Conservation (phyloP, 2,797 vertebrate genomes). For the Crenichthys baileyi region DNA sequence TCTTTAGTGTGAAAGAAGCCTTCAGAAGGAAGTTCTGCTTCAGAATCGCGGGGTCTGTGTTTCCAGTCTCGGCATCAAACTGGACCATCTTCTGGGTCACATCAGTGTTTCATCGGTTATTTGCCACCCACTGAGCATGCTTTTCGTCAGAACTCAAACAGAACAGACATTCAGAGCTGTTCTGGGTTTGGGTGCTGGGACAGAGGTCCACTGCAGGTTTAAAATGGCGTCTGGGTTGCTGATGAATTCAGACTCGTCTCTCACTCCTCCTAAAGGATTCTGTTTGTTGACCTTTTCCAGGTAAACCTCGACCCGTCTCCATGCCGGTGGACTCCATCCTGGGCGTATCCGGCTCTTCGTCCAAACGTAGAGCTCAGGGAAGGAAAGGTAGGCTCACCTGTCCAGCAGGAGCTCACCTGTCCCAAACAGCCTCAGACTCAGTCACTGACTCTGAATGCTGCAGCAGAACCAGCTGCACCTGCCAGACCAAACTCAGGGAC, state of each 20-base stretch:
- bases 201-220: too few relatives aligned
- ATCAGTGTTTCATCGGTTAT: too few relatives aligned
- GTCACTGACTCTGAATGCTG: too few relatives aligned
- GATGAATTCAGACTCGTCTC: too few relatives aligned
- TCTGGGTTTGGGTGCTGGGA: not conserved
- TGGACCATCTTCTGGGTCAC: not conserved
- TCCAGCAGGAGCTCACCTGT: not conserved
- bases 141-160: not conserved
- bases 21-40: too few relatives aligned
- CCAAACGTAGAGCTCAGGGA: slow-evolving; percentile 79
- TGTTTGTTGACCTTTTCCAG: slow-evolving; percentile 64
- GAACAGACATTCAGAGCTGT: not conserved
- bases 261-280: not conserved
- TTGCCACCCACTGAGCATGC: too few relatives aligned
- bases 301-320: slow-evolving; percentile 92
- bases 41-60: too few relatives aligned
- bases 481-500: too few relatives aligned
- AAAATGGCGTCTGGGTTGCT: too few relatives aligned
- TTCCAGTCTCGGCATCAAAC: not conserved
- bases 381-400: slow-evolving; percentile 83
- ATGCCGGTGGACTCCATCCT: slow-evolving; percentile 91
- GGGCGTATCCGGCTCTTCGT: slow-evolving; percentile 80
- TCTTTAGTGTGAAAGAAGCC: too few relatives aligned
- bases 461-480: not conserved
- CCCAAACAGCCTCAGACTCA: not conserved